Conservation (phyloP, 2,797 vertebrate species). For the Hypotaenidia okinawae region DNA sequence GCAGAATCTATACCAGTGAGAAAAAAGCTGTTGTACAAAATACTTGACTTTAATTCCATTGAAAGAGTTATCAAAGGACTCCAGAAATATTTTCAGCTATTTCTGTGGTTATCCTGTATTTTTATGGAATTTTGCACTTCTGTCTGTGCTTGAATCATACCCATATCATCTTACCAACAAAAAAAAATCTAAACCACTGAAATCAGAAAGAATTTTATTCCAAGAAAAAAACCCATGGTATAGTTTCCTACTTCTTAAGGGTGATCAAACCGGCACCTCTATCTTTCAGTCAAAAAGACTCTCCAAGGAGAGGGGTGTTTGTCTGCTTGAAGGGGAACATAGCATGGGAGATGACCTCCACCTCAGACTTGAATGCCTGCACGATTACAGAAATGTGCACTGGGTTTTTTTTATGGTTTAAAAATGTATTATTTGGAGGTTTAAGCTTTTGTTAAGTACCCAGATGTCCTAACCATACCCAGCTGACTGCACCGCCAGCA, state of each 20-base stretch:
- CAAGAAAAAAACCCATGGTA: neutral
- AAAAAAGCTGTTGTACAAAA: neutral
- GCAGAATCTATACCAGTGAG: neutral
- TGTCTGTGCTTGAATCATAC: neutral
- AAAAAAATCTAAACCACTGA: neutral
- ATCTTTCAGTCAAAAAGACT: conserved; percentile 3
- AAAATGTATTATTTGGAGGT: neutral
- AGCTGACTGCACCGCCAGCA: neutral
- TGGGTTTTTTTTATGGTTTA: neutral
- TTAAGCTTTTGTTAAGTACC: neutral
- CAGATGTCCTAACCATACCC: neutral
- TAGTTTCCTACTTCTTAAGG: neutral
- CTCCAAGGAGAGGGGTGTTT: neutral
- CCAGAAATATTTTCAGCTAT: neutral
- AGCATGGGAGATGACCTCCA: neutral
- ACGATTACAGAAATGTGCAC: neutral
- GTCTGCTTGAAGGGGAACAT: neutral
- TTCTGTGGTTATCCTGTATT: neutral
- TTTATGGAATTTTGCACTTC: neutral
- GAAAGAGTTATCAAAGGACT: neutral
- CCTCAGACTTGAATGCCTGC: neutral
- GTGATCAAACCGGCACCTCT: neutral
- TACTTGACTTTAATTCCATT: neutral
- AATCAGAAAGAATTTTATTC: neutral
- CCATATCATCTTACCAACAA: neutral